Evolutionary conservation across 2,113 vertebrate genomes (phyloP), one percentile per base, ranked within the genome.

Genomic region (Campylorhamphus procurvoides): DNA sequence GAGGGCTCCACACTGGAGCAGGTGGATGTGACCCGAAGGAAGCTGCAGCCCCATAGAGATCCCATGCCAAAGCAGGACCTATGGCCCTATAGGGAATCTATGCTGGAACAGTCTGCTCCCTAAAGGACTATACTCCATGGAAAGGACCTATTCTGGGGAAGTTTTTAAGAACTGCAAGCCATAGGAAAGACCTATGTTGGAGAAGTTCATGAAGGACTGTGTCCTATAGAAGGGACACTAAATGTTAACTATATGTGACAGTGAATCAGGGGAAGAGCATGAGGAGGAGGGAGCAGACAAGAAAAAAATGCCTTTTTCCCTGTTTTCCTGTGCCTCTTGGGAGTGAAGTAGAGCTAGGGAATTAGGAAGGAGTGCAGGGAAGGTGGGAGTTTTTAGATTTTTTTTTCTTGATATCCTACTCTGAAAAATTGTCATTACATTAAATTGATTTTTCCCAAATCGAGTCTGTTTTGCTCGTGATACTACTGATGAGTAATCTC

Each of bases 401-500:
- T 46, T 46, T 39, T 72, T 91, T 89, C 17, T 76, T 29, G 14
- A 67, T 76, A 47, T 60, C 25, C 14, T 72, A 27, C 12, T 46
- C 7, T 53, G 24, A 49, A 22, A 80, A 72, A 31, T 22, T 72
- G 31, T 46, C 28, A 73, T 14, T 49, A 63, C 24, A 50, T 19
- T 63, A 33, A 80, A 72, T 14, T 35, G 2, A 14, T 87, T 87
- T 93, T 83, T 31, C 18, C 7, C 7, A 78, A 52, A 31, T 2
- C 1, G 1, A 49, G 18, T 73, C 25, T 60, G 12, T 46, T 73
- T 87, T 78, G 18, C 6, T 53, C 0, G 0, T 29, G 8, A 25
- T 42, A 14, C 20, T 28, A 66, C 40, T 35, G 15, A n/a, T 47
- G 19, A 81, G 4, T 12, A 31, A 66, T 62, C 3, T 42, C 13